These are phyloP conservation scores for Acrocephalus kingi DNA, from an alignment of 2,113 vertebrate species.

Conservation along the genomic window DNA sequence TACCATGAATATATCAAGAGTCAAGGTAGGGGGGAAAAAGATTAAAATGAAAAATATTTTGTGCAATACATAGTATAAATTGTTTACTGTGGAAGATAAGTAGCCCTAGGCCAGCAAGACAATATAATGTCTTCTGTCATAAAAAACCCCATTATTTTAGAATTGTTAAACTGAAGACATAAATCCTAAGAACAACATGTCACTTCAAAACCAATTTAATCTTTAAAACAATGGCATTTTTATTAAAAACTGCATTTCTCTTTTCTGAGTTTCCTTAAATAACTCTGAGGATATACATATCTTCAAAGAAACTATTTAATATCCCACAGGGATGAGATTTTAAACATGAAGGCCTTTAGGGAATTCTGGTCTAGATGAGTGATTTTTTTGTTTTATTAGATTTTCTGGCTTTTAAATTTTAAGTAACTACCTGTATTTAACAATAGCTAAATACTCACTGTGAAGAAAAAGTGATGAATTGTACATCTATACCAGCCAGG, in stretches of 20 bases:
- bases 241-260: not conserved
- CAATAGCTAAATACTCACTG: not conserved
- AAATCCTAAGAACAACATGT: not conserved
- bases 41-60: not conserved
- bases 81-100: not conserved
- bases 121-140: not conserved
- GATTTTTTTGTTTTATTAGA: not conserved
- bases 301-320: not conserved
- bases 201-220: not conserved
- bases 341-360: not conserved
- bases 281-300: not conserved
- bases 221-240: not conserved
- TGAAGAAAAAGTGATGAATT: conserved; percentile 26
- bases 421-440: not conserved
- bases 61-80: not conserved
- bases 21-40: not conserved
- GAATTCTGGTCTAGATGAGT: not conserved
- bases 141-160: not conserved
- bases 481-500: conserved; percentile 42
- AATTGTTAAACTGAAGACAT: not conserved
- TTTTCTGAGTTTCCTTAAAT: not conserved
- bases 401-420: not conserved
- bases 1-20: not conserved
- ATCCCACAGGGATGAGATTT: not conserved
- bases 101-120: not conserved